Base-by-base conservation (phyloP, 2,888 invertebrate genomes). In the Onthophagus sagittarius region DNA sequence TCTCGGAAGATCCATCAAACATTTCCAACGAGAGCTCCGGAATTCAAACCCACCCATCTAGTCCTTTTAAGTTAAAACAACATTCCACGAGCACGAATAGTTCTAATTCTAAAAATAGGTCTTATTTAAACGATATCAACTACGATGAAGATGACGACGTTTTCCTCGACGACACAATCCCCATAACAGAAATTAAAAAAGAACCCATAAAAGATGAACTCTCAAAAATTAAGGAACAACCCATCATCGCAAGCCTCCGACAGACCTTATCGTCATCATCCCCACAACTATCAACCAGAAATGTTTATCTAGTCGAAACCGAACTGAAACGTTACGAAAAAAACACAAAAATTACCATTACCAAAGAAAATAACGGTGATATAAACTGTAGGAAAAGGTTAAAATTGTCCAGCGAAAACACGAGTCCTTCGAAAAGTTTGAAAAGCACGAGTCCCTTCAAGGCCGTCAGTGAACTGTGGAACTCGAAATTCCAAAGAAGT, bases 1-100 rank as follows among this genome's bases (percentile, higher is more conserved):
- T 88, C 69, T 81, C 86, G 23, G 88, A 88, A 82, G 85, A 85
- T 0, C 86, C 87, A 0, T 86, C 85, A 15, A 81, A 82, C 1
- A 78, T 80, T 71, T 78, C 79, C 11, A 76, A 76, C 32, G 75
- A 75, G 14, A 75, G 73, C 15, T 73, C 75, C 5, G 69, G 63
- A 2, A 63, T 69, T 15, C 71, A 73, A 7, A 72, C 71, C 7
- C 15, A 71, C 4, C 71, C 67, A 7, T 73, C 71, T 5, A 75
- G 63, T 70, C 75, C 75, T 2, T 74, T 72, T 32, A 32, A n/a
- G n/a, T 62, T 39, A 5, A 72, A 73, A n/a, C 62, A 70, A 62
- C 15, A 70, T 15, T 70, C 64, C 1, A 70, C 69, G 14, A 75
- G 73, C 62, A 67, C 70, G 53, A 72, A 78, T 62, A 77, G 76